Percentiles rank a stretch among this genome's conserved stretches.
Conservation (phyloP, 2,797 vertebrate genomes). For the Hylomyscus alleni region DNA sequence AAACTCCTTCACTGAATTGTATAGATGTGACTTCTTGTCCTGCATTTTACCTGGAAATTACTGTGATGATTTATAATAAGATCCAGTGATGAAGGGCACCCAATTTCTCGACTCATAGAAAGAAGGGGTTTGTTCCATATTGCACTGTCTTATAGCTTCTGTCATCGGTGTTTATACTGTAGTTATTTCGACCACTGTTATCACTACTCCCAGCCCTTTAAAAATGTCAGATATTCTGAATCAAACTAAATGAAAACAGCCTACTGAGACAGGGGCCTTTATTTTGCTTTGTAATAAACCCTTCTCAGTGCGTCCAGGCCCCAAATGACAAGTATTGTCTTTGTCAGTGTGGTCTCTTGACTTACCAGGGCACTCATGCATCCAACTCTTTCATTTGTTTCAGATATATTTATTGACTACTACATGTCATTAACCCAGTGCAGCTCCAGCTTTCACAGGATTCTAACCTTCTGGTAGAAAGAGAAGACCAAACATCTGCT, state of each 20-base stretch:
- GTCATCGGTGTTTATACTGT: not conserved
- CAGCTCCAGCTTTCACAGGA: not conserved
- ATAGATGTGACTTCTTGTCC: not conserved
- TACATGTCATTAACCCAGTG: not conserved
- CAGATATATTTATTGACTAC: not conserved
- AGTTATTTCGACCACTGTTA: constrained; percentile 28
- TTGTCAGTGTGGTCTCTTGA: not conserved
- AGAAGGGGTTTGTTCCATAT: constrained; percentile 18
- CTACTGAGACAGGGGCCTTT: not conserved
- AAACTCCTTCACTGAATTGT: not conserved
- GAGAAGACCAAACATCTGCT: not conserved
- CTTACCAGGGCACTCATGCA: not conserved
- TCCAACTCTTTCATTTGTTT: not conserved
- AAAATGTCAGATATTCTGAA: not conserved
- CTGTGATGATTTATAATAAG: not conserved
- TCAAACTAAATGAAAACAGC: not conserved
- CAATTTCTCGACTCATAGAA: not conserved
- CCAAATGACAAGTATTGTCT: not conserved
- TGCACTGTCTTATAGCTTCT: not conserved
- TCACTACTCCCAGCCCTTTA: not conserved
- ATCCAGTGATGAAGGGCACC: not conserved
- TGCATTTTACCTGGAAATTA: not conserved
- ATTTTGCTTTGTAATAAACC: not conserved
- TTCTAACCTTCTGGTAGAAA: not conserved
- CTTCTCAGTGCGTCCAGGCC: not conserved